phyloP scores from a whole-genome alignment of 2,888 invertebrate genomes.

The Tolmerus cingulatus region DNA sequence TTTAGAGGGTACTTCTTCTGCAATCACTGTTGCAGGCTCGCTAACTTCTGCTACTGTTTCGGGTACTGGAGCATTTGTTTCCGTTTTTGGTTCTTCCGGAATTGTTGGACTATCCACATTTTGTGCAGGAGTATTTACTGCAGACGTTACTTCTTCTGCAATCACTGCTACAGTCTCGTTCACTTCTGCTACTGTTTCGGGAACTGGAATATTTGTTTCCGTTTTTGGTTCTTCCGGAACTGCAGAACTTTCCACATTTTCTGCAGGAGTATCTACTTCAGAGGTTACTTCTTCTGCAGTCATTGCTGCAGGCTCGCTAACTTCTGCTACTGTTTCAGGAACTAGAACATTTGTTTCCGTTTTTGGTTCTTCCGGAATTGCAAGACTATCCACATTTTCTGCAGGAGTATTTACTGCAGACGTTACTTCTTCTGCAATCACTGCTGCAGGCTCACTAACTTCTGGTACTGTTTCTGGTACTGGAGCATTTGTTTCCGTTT shows the following conservation, averaged over 20 bases:
- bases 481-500: neutral
- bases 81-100: neutral
- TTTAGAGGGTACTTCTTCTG: neutral
- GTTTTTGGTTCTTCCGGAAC: too few species aligned
- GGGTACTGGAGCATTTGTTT: neutral
- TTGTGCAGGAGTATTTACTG: neutral
- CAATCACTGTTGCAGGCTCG: neutral
- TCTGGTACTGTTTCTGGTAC: neutral
- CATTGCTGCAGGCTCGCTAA: too few species aligned
- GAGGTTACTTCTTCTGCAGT: neutral
- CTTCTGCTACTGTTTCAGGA: neutral
- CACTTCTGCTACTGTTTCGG: neutral
- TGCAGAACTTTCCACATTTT: too few species aligned
- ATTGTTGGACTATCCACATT: neutral
- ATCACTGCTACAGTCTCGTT: too few species aligned
- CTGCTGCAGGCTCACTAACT: neutral
- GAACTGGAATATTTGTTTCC: too few species aligned
- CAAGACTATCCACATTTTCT: neutral
- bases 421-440: too few species aligned
- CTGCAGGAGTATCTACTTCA: neutral
- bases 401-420: neutral
- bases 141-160: too few species aligned
- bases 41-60: neutral
- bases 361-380: too few species aligned
- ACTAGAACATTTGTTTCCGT: too few species aligned